Base-by-base conservation (phyloP, 2,888 invertebrate genomes). In the Pachydiplax longipennis region DNA sequence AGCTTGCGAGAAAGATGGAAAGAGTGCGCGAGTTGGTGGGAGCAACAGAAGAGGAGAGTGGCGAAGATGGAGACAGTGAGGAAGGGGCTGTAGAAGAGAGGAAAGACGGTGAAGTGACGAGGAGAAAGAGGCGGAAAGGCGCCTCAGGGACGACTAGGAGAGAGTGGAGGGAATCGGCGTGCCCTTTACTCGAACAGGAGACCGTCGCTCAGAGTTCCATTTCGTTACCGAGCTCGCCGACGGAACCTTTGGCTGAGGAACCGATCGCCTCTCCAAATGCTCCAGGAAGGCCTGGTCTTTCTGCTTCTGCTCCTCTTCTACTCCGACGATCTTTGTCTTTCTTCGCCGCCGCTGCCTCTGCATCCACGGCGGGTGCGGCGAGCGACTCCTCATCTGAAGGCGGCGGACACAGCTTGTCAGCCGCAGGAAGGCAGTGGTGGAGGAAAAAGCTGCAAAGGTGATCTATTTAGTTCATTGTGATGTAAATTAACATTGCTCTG, bases 81-180 rank as follows among this genome's bases (percentile, higher is more conserved):
- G 87, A 61, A n/a, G 61, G 61, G 37, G 53, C 48, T 25, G 82
- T 31, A 22, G 87, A 87, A 13, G 87, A 61, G 40, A 61, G 58
- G n/a, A 92, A 92, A 58, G 93, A 93, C 81, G 92, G 92, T 53
- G 82, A 82, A 22, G 91, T 44, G 90, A 80, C 92, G 92, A 81
- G 94, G 94, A 91, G 93, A 93, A 58, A 93, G 93, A 25, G 93
- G 93, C 81, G 93, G 93, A 58, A 93, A 93, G 90, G 93, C 92
- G 15, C 93, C 93, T 91, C 93, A 93, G 13, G 93, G 91, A 92
- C 93, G 18, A 94, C 93, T 91, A 90, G 91, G 80, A 48, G 87
- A 15, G 87, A 87, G 61, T 87, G 87, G 87, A 48, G 87, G 61
- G 87, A 87, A n/a, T 87, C 87, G 87, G 87, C 87, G 10, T 87